Base-by-base conservation (phyloP, 92 coral and sea anemone species). In the Actinernus sp. region DNA sequence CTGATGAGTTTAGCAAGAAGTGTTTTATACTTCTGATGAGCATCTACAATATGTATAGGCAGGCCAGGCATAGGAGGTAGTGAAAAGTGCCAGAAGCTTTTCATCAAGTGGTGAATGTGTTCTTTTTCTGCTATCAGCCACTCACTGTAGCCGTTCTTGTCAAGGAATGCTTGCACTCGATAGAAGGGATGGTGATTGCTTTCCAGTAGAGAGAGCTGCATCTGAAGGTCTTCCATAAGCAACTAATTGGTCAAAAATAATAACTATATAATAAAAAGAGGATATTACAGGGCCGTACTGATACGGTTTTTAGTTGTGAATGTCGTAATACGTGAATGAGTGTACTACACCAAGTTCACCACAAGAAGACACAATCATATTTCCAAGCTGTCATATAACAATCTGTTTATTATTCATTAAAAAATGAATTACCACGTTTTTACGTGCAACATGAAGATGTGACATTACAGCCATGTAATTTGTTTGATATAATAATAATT, bases 161-260 rank as follows among this genome's bases (percentile, higher is more conserved):
- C 86, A 88, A 87, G 81, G 73, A 94, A 94, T 23, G 93, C 63
- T 49, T 93, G 88, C 18, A 85, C 87, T 8, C 92, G 81, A 68
- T 87, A 91, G 63, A 73, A 91, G 10, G 97, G 97, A 71, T 94
- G 98, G 30, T 76, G 86, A 29, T 91, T 85, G 20, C 60, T 82
- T 51, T 83, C 73, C 14, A 91, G 68, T 4, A 91, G 72, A 5
- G 79, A 66, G n/a, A 73, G 69, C 51, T 81, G 94, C 39, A 73
- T 79, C 45, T 78, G 57, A 17, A 94, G 77, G 43, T 84, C 97
- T 50, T 81, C 83, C 17, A 94, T 85, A 31, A 94, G 63, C 13
- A 75, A 68, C 98, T 94, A 61, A 17, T 5, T 18, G 45, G 55
- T 50, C 28, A 28, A 34, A 37, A 0, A 9, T 19, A n/a, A n/a